Base-by-base conservation (phyloP, 2,888 invertebrate species). In the Mylabris sibirica region DNA sequence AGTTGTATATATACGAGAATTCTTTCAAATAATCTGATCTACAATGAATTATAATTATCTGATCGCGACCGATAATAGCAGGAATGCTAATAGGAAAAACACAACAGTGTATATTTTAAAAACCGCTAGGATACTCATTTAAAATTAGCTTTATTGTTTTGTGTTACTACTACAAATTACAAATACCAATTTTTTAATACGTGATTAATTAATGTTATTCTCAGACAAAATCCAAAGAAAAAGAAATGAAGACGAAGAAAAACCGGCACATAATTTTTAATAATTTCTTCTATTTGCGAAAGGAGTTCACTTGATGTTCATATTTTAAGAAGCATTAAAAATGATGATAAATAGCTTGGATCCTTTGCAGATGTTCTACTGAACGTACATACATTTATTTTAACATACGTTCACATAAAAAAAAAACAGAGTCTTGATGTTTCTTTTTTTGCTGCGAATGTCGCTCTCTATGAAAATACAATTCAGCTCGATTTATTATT, bases 81-180 rank as follows among this genome's bases (percentile, higher is more conserved):
- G 61, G 12, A 60, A 60, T 35, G 60, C 14, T 30, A 61, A 38
- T 38, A 41, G 20, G 41, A 61, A 60, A 30, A 38, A 38, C 61
- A 24, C 57, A 57, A 22, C 61, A 2, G 8, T 20, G 22, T 41
- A 8, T 30, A 61, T 38, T 24, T 38, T 38, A 38, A 35, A 38
- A n/a, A 38, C 14, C 3, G 61, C 61, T 38, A 61, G 38, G 35
- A 38, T 17, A 4, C 57, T 38, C 6, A n/a, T 61, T 41, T 61
- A 61, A 61, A 61, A 41, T 61, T 61, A 61, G 38, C 35, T 24
- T 24, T 57, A 11, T 57, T 38, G 38, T 61, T 2, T 35, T 30
- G 30, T n/a, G n/a, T n/a, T n/a, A n/a, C n/a, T n/a, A n/a, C n/a
- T n/a, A n/a, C n/a, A n/a, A n/a, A n/a, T 20, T 61, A 61, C 41